A percentile compares a stretch with the other conserved stretches of the same genome.
phyloP scores from a whole-genome alignment of 1,140 invertebrate genomes.

The Bombus affinis region DNA sequence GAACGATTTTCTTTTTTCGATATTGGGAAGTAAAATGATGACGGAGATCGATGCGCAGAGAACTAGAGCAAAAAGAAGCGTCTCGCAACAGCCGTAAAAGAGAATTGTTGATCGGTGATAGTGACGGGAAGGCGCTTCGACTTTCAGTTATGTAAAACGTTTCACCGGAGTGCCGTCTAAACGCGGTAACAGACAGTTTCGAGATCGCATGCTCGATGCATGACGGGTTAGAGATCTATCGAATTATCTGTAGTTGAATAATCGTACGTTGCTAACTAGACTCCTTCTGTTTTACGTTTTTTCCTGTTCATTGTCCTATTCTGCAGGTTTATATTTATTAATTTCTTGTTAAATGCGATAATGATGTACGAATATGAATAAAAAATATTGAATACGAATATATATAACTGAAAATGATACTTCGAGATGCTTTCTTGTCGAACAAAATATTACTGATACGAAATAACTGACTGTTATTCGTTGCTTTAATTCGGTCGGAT shows the following conservation, averaged over 20 bases:
- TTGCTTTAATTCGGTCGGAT: neutral
- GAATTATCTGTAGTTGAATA: constrained; percentile 47
- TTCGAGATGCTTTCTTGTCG: too few species aligned
- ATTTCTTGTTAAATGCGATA: too few species aligned
- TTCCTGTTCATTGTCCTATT: neutral
- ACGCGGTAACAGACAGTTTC: constrained; percentile 38
- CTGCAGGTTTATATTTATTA: too few species aligned
- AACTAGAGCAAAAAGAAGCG: neutral
- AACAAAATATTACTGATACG: too few species aligned
- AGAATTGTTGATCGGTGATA: constrained; percentile 2
- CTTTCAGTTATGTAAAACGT: constrained; percentile 56
- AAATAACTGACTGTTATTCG: neutral
- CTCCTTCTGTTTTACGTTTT: neutral
- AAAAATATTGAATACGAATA: too few species aligned
- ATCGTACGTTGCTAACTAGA: constrained; percentile 19
- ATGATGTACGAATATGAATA: too few species aligned
- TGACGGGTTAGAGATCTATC: constrained; percentile 31
- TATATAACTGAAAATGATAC: too few species aligned
- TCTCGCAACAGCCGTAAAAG: constrained; percentile 5
- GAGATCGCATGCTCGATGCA: constrained; percentile 47
- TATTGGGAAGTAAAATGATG: neutral
- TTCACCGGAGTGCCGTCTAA: constrained; percentile 54
- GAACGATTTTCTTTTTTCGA: neutral
- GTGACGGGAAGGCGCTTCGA: constrained; percentile 19
- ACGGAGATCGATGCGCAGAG: neutral